phyloP scores from a whole-genome alignment of 2,113 vertebrate genomes.

The Opisthocomus hoazin region DNA sequence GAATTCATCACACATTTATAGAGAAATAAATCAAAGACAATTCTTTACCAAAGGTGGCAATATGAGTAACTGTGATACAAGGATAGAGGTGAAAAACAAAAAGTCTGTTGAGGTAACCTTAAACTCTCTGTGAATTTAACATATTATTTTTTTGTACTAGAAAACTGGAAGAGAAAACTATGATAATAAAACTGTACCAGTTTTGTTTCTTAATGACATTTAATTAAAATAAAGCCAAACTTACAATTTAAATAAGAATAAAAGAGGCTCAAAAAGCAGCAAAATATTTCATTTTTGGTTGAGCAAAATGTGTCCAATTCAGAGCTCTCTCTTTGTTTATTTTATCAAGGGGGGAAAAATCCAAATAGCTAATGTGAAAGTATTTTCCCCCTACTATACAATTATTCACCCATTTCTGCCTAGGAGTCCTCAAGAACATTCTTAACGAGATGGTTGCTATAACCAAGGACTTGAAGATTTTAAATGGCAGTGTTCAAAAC shows the following conservation, averaged over 20 bases:
- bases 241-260: not conserved
- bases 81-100: not conserved
- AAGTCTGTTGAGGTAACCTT: not conserved
- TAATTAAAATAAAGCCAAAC: not conserved
- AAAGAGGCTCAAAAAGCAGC: not conserved
- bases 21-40: not conserved
- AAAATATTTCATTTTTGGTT: not conserved
- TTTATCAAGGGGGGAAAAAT: not conserved
- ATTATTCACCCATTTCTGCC: not conserved
- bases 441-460: not conserved
- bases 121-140: not conserved
- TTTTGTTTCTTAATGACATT: not conserved
- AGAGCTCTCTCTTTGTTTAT: not conserved
- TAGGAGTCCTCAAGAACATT: not conserved
- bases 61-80: not conserved
- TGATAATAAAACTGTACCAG: not conserved
- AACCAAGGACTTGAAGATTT: not conserved
- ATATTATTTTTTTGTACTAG: not conserved
- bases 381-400: not conserved
- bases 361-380: not conserved
- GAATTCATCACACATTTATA: not conserved
- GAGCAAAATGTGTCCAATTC: not conserved
- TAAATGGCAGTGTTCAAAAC: not conserved
- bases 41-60: not conserved
- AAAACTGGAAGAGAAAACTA: not conserved